Conservation (phyloP, 2,888 invertebrate genomes). For the Julus scandinavius region DNA sequence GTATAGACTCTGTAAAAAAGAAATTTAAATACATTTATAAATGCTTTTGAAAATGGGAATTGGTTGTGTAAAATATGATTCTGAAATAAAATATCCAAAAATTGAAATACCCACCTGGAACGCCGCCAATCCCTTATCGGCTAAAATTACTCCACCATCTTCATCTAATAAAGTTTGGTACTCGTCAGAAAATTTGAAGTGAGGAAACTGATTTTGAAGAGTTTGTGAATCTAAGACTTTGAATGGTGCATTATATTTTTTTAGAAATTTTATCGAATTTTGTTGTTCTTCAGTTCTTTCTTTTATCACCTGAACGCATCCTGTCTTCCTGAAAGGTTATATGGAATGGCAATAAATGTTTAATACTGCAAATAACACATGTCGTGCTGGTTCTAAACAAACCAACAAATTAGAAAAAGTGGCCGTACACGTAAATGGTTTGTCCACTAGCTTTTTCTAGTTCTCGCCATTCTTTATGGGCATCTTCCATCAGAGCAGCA, state of each 20-base stretch:
- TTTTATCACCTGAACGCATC: conserved; percentile 42
- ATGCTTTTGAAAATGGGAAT: not conserved
- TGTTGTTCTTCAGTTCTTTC: not conserved
- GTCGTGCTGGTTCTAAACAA: not conserved
- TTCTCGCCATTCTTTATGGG: conserved; percentile 48
- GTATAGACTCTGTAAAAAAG: not conserved
- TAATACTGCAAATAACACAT: not conserved
- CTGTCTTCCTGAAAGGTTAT: conserved; percentile 48
- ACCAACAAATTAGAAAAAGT: not conserved
- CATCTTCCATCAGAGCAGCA: conserved; percentile 50
- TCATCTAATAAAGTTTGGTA: conserved; percentile 39
- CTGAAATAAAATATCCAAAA: too few species aligned
- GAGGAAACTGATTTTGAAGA: conserved; percentile 50
- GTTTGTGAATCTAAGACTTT: not conserved
- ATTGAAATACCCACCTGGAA: conserved; percentile 46
- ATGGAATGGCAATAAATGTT: not conserved
- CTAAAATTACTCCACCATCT: conserved; percentile 47
- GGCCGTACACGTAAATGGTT: conserved; percentile 42
- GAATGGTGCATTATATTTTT: conserved; percentile 51
- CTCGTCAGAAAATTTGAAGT: not conserved
- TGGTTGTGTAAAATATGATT: not conserved
- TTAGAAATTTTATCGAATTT: not conserved
- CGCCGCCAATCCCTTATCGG: conserved; percentile 49
- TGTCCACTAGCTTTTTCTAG: conserved; percentile 36
- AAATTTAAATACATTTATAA: not conserved